Evolutionary conservation across 2,797 vertebrate genomes (phyloP).

Genomic region (Micropoecilia bifurca): DNA sequence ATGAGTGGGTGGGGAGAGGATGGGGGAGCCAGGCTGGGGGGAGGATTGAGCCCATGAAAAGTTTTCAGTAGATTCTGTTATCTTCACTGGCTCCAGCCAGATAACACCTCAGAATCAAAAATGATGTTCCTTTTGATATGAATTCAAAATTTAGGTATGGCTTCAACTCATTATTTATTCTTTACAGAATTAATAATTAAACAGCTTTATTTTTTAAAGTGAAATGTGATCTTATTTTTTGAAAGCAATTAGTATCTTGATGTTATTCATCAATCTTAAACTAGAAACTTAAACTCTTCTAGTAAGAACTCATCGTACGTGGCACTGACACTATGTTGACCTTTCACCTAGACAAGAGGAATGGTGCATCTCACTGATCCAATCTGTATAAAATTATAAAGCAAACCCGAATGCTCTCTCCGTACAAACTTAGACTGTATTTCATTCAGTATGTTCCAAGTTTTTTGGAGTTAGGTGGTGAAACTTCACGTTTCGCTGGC

Average conservation of each 20-base stretch:
- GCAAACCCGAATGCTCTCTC: background rate
- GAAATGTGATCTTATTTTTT: background rate
- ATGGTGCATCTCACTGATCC: background rate
- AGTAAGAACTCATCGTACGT: too few relatives aligned
- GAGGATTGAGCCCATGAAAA: background rate
- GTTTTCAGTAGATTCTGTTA: conserved; percentile 5
- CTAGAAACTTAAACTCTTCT: background rate
- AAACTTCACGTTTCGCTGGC: background rate
- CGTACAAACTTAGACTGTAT: background rate
- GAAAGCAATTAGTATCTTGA: background rate
- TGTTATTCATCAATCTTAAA: background rate
- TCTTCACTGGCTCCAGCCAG: background rate
- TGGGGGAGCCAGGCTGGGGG: conserved; percentile 21
- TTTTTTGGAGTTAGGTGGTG: background rate
- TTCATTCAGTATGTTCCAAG: background rate
- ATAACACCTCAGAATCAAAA: background rate
- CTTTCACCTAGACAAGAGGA: background rate
- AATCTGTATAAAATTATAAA: background rate
- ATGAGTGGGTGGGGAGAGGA: conserved; percentile 27
- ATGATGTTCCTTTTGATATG: conserved; percentile 6
- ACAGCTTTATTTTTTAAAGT: background rate
- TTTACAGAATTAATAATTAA: conserved; percentile 11
- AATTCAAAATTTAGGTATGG: conserved; percentile 3
- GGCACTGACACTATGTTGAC: background rate
- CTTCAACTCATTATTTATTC: background rate